phyloP scores from a whole-genome alignment of 2,113 vertebrate genomes.

The Aplodontia rufa region DNA sequence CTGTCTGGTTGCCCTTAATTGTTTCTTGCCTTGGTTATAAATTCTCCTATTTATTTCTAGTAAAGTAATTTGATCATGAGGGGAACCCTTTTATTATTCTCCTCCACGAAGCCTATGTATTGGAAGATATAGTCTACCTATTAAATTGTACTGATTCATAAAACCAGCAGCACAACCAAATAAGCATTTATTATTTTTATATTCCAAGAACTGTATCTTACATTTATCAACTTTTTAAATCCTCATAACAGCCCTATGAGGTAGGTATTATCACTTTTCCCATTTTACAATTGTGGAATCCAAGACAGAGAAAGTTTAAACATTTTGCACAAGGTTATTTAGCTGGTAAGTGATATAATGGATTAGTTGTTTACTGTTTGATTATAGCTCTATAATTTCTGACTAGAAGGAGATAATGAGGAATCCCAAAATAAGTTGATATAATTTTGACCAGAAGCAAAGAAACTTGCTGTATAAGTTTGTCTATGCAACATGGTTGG shows the following conservation, averaged over 20 bases:
- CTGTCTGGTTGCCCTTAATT: not conserved
- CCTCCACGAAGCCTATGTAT: not conserved
- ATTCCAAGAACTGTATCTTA: not conserved
- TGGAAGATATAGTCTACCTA: not conserved
- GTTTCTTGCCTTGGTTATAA: not conserved
- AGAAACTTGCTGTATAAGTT: not conserved
- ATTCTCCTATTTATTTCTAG: not conserved
- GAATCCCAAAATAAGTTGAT: not conserved
- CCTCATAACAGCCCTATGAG: not conserved
- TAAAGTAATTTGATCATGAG: constrained; percentile 24
- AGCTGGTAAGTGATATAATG: not conserved
- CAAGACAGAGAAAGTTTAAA: not conserved
- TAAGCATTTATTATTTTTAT: not conserved
- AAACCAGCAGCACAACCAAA: not conserved
- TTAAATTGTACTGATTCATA: not conserved
- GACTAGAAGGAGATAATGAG: not conserved
- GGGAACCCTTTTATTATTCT: not conserved
- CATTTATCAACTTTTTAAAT: not conserved
- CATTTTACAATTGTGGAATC: not conserved
- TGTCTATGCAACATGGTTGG: not conserved
- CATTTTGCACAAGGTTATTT: not conserved
- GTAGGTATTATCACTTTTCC: not conserved
- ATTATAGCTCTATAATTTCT: not conserved
- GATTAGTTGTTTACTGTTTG: not conserved
- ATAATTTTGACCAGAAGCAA: not conserved